Percentiles rank a stretch among this genome's conserved stretches.
Conservation (phyloP, 53 echinoderm and acorn worm species). For the Holothuria scabra region DNA sequence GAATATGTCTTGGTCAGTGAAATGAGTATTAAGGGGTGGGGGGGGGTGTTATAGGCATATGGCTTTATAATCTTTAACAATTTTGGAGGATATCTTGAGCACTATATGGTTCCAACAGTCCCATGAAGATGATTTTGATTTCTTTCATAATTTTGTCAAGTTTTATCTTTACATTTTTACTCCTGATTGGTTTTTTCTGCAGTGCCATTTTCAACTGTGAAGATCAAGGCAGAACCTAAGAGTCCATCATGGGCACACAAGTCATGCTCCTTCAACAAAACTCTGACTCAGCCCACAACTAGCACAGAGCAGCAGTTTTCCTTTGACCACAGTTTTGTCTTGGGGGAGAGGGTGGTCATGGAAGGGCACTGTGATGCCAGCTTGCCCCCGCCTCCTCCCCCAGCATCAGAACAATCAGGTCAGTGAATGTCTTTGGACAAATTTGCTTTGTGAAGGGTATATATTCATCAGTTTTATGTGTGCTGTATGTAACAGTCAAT, state of each 20-base stretch:
- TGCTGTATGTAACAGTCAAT: too few relatives aligned
- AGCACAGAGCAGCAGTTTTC: slow-evolving; percentile 70
- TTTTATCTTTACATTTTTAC: neutral
- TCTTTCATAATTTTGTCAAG: too few relatives aligned
- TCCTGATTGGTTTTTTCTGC: slow-evolving; percentile 30
- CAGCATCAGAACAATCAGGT: slow-evolving; percentile 53
- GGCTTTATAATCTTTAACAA: too few relatives aligned
- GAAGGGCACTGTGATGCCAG: slow-evolving; percentile 58
- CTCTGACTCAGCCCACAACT: slow-evolving; percentile 52
- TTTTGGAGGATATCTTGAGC: too few relatives aligned
- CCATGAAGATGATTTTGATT: too few relatives aligned
- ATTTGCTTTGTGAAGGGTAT: too few relatives aligned
- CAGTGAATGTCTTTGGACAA: too few relatives aligned
- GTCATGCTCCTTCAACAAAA: slow-evolving; percentile 94
- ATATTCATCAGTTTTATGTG: too few relatives aligned
- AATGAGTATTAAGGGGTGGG: too few relatives aligned
- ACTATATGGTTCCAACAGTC: too few relatives aligned
- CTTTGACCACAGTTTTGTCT: slow-evolving; percentile 91
- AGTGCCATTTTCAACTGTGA: slow-evolving; percentile 85
- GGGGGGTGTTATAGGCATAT: too few relatives aligned
- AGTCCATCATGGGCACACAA: slow-evolving; percentile 96
- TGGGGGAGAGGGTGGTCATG: slow-evolving; percentile 93
- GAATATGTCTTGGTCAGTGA: too few relatives aligned
- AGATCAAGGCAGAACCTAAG: slow-evolving; percentile 92
- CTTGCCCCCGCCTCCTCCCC: slow-evolving; percentile 63